A percentile compares a stretch with the other conserved stretches of the same genome.
phyloP scores from a whole-genome alignment of 2,888 invertebrate genomes.

The Agapostemon virescens region DNA sequence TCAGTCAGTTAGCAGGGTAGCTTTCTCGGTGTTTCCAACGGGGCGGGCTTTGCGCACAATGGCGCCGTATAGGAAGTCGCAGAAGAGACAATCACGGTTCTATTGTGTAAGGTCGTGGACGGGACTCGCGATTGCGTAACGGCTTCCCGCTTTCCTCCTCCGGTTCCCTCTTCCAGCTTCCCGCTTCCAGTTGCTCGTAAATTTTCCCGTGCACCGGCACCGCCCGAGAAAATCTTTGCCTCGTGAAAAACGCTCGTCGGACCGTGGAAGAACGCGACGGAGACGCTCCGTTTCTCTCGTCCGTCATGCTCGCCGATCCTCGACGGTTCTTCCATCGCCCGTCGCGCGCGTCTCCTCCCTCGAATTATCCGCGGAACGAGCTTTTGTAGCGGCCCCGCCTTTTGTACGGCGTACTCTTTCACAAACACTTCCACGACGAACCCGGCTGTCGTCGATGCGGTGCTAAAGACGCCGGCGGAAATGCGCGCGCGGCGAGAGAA shows the following conservation, averaged over 20 bases:
- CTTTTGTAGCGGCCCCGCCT: neutral
- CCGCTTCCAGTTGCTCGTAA: conserved; percentile 32
- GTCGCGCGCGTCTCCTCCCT: neutral
- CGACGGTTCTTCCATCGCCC: neutral
- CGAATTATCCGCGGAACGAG: neutral
- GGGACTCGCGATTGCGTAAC: conserved; percentile 44
- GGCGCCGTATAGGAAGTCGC: conserved; percentile 37
- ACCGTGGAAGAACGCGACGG: conserved; percentile 5
- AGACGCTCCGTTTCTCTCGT: neutral
- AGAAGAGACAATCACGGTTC: conserved; percentile 50
- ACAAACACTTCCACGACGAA: neutral
- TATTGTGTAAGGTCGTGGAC: conserved; percentile 49
- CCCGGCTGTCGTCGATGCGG: neutral
- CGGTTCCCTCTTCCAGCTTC: neutral
- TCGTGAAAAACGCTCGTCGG: conserved; percentile 20
- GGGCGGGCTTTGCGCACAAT: conserved; percentile 15
- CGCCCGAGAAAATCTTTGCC: conserved; percentile 30
- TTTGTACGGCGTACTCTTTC: neutral
- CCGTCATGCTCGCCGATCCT: neutral
- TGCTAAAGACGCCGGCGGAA: neutral
- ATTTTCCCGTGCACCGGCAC: conserved; percentile 25
- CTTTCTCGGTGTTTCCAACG: conserved; percentile 11
- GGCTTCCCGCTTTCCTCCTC: neutral
- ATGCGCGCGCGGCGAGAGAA: no score
- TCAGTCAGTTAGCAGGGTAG: neutral